A percentile compares a stretch with the other conserved stretches of the same genome.
Evolutionary conservation across 2,113 vertebrate genomes (phyloP).

Genomic region (Cryptotis parvus): DNA sequence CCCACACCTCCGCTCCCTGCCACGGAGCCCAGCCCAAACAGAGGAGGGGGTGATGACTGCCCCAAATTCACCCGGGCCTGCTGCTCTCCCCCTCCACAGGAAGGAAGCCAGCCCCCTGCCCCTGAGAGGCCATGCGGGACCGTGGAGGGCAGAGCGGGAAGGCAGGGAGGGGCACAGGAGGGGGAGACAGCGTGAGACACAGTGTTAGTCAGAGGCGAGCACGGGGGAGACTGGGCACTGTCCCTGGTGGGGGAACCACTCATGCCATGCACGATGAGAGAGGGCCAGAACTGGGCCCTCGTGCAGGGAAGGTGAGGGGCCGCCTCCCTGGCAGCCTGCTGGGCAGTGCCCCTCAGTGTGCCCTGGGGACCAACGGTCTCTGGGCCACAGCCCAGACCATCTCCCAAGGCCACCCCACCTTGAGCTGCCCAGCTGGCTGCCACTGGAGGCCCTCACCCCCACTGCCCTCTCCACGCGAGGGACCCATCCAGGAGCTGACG

Average conservation of each 20-base stretch:
- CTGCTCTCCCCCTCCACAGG: conserved; percentile 42
- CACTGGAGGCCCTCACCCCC: conserved; percentile 46
- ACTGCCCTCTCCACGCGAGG: conserved; percentile 50
- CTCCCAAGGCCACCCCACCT: not conserved
- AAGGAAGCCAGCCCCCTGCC: conserved; percentile 57
- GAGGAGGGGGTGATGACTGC: not conserved
- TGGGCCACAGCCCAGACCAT: not conserved
- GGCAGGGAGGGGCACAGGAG: not conserved
- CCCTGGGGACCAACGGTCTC: not conserved
- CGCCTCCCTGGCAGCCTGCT: conserved; percentile 59
- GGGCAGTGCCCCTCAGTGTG: conserved; percentile 8
- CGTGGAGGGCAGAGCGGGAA: not conserved
- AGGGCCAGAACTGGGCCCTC: conserved; percentile 58
- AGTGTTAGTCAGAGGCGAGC: conserved; percentile 85
- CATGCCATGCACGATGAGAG: conserved; percentile 82
- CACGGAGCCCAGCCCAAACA: conserved; percentile 69
- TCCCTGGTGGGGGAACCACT: conserved; percentile 78
- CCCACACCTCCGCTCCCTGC: conserved; percentile 60
- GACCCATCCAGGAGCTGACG: conserved; percentile 64
- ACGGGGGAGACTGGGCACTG: conserved; percentile 60
- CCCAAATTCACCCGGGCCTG: not conserved
- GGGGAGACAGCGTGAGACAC: conserved; percentile 77
- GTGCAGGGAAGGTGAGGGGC: conserved; percentile 45
- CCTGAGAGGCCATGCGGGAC: conserved; percentile 78
- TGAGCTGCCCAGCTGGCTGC: conserved; percentile 61